A percentile compares a stretch with the other conserved stretches of the same genome.
Evolutionary conservation across 2,888 invertebrate species (phyloP).

Genomic region (Orthosia gracilis): DNA sequence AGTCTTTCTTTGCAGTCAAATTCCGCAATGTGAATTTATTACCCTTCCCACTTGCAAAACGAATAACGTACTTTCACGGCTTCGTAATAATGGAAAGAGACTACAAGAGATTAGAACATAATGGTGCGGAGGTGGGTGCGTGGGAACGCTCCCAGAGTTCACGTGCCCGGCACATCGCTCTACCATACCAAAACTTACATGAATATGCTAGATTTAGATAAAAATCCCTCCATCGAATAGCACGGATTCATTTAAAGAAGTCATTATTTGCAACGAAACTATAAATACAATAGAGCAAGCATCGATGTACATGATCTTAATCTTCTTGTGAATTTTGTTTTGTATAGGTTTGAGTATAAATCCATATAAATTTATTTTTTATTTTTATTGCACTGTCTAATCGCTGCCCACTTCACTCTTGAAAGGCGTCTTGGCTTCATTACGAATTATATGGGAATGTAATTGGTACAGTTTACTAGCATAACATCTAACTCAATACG

Average conservation of each 20-base stretch:
- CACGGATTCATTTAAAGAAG: constrained; percentile 72
- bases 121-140: constrained; percentile 90
- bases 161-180: constrained; percentile 86
- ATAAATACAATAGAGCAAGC: constrained; percentile 29
- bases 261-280: constrained; percentile 75
- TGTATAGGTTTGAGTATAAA: neutral
- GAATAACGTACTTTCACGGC: constrained; percentile 88
- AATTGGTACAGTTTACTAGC: neutral
- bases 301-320: constrained; percentile 14
- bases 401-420: neutral
- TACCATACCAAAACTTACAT: constrained; percentile 87
- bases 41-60: constrained; percentile 84
- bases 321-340: constrained; percentile 10
- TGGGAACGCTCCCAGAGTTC: constrained; percentile 91
- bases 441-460: neutral
- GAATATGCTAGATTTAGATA: constrained; percentile 88
- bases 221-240: constrained; percentile 68
- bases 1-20: constrained; percentile 53
- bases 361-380: neutral
- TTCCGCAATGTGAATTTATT: constrained; percentile 75
- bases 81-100: constrained; percentile 89
- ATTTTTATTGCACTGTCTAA: neutral
- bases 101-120: constrained; percentile 90
- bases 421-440: neutral
- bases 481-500: neutral